Evolutionary conservation across 1,140 invertebrate species (phyloP).

Genomic region (Micrasema longulum): DNA sequence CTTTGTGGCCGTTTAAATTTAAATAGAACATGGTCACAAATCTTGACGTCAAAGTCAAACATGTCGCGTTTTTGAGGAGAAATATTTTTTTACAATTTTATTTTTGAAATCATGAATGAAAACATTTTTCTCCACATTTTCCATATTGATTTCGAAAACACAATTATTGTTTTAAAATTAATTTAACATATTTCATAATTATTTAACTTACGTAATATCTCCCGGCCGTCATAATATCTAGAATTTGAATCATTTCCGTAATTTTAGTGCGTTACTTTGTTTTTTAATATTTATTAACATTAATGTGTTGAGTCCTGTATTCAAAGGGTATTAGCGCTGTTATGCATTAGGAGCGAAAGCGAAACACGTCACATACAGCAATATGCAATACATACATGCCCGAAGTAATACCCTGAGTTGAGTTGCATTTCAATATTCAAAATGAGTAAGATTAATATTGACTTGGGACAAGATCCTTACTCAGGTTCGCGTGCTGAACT

Average conservation of each 20-base stretch:
- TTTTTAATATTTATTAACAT: not conserved
- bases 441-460: conserved; percentile 39
- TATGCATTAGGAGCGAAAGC: conserved; percentile 14
- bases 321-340: not conserved
- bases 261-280: not conserved
- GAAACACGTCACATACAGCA: not conserved
- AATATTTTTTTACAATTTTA: no score
- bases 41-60: no score
- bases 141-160: not conserved
- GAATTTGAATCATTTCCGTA: not conserved
- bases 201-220: not conserved
- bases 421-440: conserved; percentile 37
- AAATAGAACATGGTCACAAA: no score
- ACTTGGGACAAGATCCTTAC: conserved; percentile 20
- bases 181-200: not conserved
- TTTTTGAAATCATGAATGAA: no score
- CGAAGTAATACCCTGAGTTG: conserved; percentile 25
- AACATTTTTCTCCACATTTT: no score
- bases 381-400: no score
- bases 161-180: not conserved
- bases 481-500: conserved; percentile 18
- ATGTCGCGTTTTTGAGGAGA: no score
- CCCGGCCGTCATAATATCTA: not conserved
- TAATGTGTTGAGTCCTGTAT: not conserved
- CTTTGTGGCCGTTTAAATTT: no score